These are phyloP conservation scores for Henricia sp. DNA, from an alignment of 53 echinoderm and acorn worm genomes.

Conservation along the genomic window DNA sequence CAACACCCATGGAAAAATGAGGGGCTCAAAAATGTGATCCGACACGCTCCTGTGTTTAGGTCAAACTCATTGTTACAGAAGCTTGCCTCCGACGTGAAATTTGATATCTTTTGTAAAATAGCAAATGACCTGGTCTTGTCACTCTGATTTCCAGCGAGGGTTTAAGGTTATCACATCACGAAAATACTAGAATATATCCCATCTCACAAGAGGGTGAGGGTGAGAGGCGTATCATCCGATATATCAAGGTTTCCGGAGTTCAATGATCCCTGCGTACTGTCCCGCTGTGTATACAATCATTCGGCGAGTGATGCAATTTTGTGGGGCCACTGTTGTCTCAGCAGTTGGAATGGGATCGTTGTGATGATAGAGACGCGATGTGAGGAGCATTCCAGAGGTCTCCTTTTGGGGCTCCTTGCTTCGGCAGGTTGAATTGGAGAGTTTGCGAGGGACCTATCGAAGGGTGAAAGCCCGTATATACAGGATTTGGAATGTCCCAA, in stretches of 20 bases:
- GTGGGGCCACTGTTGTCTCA: slow-evolving; percentile 52
- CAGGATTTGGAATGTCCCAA: too few relatives aligned
- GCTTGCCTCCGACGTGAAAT: too few relatives aligned
- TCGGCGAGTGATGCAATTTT: slow-evolving; percentile 61
- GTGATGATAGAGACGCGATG: slow-evolving; percentile 49
- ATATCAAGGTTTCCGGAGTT: slow-evolving; percentile 26
- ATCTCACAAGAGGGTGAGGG: slow-evolving; percentile 10
- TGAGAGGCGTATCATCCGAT: slow-evolving; percentile 22
- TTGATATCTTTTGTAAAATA: slow-evolving; percentile 22
- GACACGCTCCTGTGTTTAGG: too few relatives aligned
- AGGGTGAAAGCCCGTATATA: too few relatives aligned
- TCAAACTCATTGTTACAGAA: too few relatives aligned
- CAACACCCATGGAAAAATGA: too few relatives aligned
- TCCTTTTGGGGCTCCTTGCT: too few relatives aligned
- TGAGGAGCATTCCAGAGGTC: slow-evolving; percentile 56
- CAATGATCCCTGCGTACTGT: slow-evolving; percentile 32
- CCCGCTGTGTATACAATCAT: slow-evolving; percentile 65
- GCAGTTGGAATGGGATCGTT: slow-evolving; percentile 58
- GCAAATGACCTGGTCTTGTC: too few relatives aligned
- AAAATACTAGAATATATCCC: slow-evolving; percentile 22
- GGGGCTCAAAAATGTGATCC: too few relatives aligned
- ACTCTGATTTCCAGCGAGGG: too few relatives aligned
- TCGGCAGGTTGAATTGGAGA: too few relatives aligned
- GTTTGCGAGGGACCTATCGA: too few relatives aligned
- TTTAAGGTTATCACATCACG: slow-evolving; percentile 50